phyloP scores from a whole-genome alignment of 2,113 vertebrate species.

The Axis porcinus region DNA sequence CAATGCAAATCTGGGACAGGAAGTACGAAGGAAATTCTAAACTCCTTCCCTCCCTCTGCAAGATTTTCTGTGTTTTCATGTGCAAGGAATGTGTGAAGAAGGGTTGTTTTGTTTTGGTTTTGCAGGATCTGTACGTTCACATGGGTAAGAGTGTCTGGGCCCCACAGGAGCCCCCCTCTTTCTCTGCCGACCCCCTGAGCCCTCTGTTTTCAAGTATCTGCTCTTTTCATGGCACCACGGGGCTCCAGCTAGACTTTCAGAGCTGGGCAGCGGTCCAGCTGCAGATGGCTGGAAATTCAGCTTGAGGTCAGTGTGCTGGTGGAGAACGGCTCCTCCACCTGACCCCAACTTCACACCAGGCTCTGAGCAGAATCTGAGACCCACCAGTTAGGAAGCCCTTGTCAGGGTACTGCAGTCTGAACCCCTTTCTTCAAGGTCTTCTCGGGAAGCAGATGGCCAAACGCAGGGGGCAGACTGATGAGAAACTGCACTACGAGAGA shows the following conservation, averaged over 20 bases:
- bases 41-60: slow-evolving; percentile 36
- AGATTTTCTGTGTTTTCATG: slow-evolving; percentile 53
- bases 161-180: background rate
- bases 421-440: slow-evolving; percentile 74
- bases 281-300: slow-evolving; percentile 80
- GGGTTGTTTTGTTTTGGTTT: slow-evolving; percentile 31
- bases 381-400: slow-evolving; percentile 69
- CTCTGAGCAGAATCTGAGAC: slow-evolving; percentile 74
- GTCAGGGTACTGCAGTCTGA: slow-evolving; percentile 62
- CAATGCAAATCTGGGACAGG: slow-evolving; percentile 65
- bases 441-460: slow-evolving; percentile 75
- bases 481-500: background rate
- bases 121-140: background rate
- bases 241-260: slow-evolving; percentile 71
- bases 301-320: slow-evolving; percentile 78
- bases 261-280: slow-evolving; percentile 74
- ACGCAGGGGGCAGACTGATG: slow-evolving; percentile 59
- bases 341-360: slow-evolving; percentile 80
- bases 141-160: slow-evolving; percentile 69
- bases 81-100: background rate
- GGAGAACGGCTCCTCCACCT: slow-evolving; percentile 81
- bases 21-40: slow-evolving; percentile 71
- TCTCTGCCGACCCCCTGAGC: background rate
- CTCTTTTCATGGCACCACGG: slow-evolving; percentile 63
- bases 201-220: slow-evolving; percentile 62